Evolutionary conservation across 1,140 invertebrate genomes (phyloP).

Genomic region (Pseudomyrmex sp.): DNA sequence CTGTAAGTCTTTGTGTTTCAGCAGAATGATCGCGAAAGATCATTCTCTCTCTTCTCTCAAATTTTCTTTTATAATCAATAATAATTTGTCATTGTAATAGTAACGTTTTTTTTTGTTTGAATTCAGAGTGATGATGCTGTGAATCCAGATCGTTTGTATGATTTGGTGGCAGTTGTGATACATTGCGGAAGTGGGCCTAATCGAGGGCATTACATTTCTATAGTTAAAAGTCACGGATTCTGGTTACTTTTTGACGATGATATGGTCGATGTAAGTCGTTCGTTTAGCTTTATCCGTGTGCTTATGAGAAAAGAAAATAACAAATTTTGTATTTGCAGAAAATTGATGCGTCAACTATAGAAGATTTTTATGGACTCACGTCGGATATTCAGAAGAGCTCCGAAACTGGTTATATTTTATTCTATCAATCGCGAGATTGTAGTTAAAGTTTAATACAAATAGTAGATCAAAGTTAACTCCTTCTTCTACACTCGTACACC

Average conservation of each 20-base stretch:
- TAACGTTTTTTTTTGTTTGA: conserved; percentile 1
- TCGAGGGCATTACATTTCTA: conserved; percentile 99
- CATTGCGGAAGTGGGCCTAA: conserved; percentile 99
- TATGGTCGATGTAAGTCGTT: conserved; percentile 97
- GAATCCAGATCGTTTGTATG: conserved; percentile 98
- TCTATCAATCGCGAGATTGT: conserved; percentile 98
- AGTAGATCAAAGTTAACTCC: conserved; percentile 62
- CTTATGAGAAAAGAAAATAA: background rate
- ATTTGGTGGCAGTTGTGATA: conserved; percentile 99
- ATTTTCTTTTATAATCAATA: conserved; percentile 12
- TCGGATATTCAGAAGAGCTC: conserved; percentile 99
- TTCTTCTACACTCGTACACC: conserved; percentile 53
- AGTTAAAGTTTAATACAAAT: conserved; percentile 79
- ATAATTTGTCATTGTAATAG: background rate
- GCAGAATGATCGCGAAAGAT: too few species aligned
- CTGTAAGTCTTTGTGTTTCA: conserved; percentile 87
- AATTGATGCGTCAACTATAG: conserved; percentile 99
- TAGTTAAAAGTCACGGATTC: conserved; percentile 99
- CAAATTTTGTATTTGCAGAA: conserved; percentile 88
- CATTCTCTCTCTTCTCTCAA: background rate
- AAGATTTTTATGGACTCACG: conserved; percentile 99
- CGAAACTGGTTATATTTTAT: conserved; percentile 99
- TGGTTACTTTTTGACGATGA: conserved; percentile 99
- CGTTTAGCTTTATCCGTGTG: background rate
- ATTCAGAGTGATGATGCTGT: conserved; percentile 98